Conservation (phyloP, 2,113 vertebrate genomes). For the Coracopsis vasa region DNA sequence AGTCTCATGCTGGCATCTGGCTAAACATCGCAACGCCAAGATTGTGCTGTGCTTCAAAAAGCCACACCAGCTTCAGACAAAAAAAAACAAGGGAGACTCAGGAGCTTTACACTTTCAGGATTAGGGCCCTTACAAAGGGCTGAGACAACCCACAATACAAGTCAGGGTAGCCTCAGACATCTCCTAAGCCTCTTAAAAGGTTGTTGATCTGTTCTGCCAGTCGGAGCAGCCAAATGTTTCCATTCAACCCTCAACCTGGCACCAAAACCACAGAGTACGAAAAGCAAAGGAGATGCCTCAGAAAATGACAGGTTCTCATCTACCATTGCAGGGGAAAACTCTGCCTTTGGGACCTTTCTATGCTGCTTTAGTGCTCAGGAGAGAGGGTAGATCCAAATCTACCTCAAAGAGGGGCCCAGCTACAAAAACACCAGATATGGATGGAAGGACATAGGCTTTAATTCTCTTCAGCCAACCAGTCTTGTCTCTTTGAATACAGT, state of each 20-base stretch:
- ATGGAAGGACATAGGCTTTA: not conserved
- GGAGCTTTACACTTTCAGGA: not conserved
- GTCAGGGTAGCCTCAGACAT: not conserved
- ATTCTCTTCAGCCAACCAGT: not conserved
- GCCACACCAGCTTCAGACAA: not conserved
- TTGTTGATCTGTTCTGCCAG: not conserved
- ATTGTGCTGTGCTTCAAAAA: not conserved
- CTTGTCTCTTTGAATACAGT: not conserved
- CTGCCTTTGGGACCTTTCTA: rapidly evolving
- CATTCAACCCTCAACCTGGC: not conserved
- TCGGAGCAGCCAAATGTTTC: not conserved
- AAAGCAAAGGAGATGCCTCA: not conserved
- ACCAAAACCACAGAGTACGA: not conserved
- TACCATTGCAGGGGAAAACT: not conserved
- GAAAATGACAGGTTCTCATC: not conserved
- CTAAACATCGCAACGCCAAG: not conserved
- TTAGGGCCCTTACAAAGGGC: rapidly evolving
- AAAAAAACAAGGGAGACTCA: not conserved
- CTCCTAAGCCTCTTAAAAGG: not conserved
- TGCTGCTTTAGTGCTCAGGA: not conserved
- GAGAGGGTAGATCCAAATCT: not conserved
- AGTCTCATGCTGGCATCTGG: not conserved
- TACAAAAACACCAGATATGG: not conserved
- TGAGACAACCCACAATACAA: not conserved
- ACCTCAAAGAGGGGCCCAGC: not conserved